Conservation (phyloP, 2,888 invertebrate genomes). For the Drosophila nigricruria region DNA sequence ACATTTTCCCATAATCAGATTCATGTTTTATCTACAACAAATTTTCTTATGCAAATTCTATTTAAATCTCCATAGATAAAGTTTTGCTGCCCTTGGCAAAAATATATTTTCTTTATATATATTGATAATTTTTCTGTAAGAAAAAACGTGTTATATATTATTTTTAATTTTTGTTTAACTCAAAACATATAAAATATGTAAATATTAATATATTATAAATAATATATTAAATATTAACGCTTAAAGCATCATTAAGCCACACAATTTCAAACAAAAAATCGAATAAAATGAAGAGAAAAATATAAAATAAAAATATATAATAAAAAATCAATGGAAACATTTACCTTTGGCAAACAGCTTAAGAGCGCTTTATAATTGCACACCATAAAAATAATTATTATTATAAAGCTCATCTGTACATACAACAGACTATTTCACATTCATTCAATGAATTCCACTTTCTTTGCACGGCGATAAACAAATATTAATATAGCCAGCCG, state of each 20-base stretch:
- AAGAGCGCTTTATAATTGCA: neutral
- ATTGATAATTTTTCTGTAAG: too few relatives aligned
- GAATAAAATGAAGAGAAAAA: neutral
- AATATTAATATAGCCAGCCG: conserved; percentile 19
- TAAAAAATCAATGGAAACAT: neutral
- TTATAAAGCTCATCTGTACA: neutral
- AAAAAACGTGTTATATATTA: too few relatives aligned
- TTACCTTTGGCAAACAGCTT: neutral
- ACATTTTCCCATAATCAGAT: neutral
- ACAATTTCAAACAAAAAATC: neutral
- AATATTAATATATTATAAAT: too few relatives aligned
- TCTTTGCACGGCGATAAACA: conserved; percentile 30
- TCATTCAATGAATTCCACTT: conserved; percentile 1
- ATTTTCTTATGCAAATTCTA: too few relatives aligned
- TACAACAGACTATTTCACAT: neutral
- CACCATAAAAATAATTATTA: conserved; percentile 8
- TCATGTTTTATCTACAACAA: neutral
- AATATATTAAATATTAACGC: too few relatives aligned
- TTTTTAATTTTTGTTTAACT: too few relatives aligned
- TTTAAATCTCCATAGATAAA: too few relatives aligned
- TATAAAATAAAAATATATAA: neutral
- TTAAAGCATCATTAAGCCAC: neutral
- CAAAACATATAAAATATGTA: too few relatives aligned
- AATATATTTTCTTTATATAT: too few relatives aligned
- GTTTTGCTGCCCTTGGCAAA: too few relatives aligned